These are phyloP conservation scores for Leptopilina clavipes DNA, from an alignment of 1,140 invertebrate genomes.

Conservation along the genomic window DNA sequence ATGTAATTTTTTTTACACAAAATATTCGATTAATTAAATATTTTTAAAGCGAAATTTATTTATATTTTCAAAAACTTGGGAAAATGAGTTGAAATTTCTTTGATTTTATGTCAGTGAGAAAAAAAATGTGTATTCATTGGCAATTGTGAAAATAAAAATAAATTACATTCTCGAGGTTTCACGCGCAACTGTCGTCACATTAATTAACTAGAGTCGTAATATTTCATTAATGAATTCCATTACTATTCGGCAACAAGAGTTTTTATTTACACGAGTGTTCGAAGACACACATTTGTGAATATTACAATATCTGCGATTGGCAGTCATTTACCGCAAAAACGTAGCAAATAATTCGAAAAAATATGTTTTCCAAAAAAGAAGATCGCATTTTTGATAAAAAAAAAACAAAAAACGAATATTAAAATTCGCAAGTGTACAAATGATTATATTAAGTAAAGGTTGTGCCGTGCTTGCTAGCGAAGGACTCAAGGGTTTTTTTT, in stretches of 20 bases:
- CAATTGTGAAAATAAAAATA: no score
- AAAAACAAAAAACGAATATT: neutral
- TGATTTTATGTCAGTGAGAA: no score
- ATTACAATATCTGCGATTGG: conserved; percentile 35
- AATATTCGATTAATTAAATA: no score
- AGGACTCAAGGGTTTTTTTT: neutral
- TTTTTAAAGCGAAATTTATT: no score
- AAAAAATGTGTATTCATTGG: no score
- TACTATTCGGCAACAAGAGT: conserved; percentile 36
- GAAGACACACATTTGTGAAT: conserved; percentile 39
- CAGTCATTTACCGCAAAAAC: conserved; percentile 30
- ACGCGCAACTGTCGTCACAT: no score
- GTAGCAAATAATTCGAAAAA: conserved; percentile 22
- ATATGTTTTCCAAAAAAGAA: conserved; percentile 15
- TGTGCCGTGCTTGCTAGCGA: conserved; percentile 24
- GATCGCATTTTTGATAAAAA: conserved; percentile 8
- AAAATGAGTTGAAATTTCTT: no score
- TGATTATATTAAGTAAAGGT: conserved; percentile 30
- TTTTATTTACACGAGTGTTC: conserved; percentile 48
- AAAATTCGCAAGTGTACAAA: conserved; percentile 15
- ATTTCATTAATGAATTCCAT: conserved; percentile 40
- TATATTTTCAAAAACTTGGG: no score
- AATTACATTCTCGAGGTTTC: no score
- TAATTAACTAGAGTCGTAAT: conserved; percentile 37
- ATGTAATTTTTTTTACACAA: no score